Evolutionary conservation across 2,888 invertebrate genomes (phyloP).

Genomic region (Dinocampus coccinellae): DNA sequence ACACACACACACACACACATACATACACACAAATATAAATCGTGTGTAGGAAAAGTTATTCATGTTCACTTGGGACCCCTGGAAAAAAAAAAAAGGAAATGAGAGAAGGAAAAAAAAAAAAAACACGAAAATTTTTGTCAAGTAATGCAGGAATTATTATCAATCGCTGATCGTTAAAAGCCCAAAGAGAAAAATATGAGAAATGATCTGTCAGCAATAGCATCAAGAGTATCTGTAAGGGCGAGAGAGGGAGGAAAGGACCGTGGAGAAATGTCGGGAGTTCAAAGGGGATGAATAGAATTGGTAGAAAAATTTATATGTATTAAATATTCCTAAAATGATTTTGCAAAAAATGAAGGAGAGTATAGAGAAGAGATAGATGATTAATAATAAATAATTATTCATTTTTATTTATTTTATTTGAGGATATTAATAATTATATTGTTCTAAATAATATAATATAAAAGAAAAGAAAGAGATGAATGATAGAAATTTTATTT

Average conservation of each 20-base stretch:
- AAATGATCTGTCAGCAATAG: constrained; percentile 69
- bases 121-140: constrained; percentile 55
- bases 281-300: constrained; percentile 55
- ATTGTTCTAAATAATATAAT: no score
- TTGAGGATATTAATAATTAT: no score
- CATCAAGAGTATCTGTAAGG: constrained; percentile 51
- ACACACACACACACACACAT: not conserved
- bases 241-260: constrained; percentile 39
- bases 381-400: no score
- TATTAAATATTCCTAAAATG: not conserved
- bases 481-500: no score
- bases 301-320: constrained; percentile 45
- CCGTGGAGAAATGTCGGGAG: constrained; percentile 51
- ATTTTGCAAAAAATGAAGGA: constrained; percentile 3
- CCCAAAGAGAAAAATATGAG: constrained; percentile 69
- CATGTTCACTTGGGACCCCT: no score
- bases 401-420: no score
- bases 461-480: no score
- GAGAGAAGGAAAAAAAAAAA: not conserved
- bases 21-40: not conserved
- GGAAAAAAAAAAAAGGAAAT: not conserved
- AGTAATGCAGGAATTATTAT: constrained; percentile 63
- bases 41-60: not conserved
- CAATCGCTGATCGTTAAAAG: constrained; percentile 46
- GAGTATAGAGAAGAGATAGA: no score